phyloP scores from a whole-genome alignment of 2,797 vertebrate species.

The Denticeps clupeoides region DNA sequence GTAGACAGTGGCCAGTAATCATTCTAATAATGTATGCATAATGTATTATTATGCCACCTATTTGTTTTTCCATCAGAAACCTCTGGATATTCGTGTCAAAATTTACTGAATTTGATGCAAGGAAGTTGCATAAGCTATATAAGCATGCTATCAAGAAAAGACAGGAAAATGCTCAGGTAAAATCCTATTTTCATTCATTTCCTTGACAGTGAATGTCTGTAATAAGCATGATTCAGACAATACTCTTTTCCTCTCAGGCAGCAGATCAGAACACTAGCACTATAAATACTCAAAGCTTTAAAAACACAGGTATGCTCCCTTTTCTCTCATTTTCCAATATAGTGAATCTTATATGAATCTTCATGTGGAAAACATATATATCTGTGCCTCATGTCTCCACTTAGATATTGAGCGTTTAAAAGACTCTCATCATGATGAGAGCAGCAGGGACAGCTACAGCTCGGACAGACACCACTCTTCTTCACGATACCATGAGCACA shows the following conservation, averaged over 20 bases:
- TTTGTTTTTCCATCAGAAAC: too few relatives aligned
- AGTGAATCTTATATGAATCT: not conserved
- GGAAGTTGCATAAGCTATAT: conserved; percentile 94
- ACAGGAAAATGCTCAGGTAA: conserved; percentile 85
- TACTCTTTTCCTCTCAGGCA: conserved; percentile 51
- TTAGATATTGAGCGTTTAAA: conserved; percentile 83
- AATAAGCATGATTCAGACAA: not conserved
- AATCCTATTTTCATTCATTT: not conserved
- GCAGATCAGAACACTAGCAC: conserved; percentile 77
- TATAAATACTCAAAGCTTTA: conserved; percentile 67
- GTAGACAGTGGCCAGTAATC: too few relatives aligned
- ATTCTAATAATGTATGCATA: too few relatives aligned
- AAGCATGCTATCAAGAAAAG: conserved; percentile 98
- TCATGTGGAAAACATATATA: not conserved
- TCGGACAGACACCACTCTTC: conserved; percentile 77
- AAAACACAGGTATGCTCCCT: conserved; percentile 71
- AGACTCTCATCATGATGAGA: conserved; percentile 89
- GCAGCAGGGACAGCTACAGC: conserved; percentile 92
- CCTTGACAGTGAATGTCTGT: conserved; percentile 1
- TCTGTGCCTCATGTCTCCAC: not conserved
- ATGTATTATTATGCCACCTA: too few relatives aligned
- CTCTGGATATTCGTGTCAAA: conserved; percentile 99
- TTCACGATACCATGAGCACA: conserved; percentile 72
- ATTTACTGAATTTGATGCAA: conserved; percentile 97
- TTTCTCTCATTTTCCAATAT: not conserved